Evolutionary conservation across 2,888 invertebrate species (phyloP).

Genomic region (Melanostoma mellinum): DNA sequence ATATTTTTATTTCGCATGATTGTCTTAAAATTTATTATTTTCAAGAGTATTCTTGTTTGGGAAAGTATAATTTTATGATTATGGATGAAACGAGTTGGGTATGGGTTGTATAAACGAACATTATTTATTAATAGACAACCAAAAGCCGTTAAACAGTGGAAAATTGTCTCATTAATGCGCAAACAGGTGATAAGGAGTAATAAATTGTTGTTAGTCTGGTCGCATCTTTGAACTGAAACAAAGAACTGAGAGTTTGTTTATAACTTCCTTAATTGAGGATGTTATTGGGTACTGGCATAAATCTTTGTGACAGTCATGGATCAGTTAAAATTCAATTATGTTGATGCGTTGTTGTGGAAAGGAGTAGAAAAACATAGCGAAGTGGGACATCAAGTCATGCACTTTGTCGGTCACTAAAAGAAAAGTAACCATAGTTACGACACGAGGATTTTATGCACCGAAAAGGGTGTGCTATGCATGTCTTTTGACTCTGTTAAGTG

Average conservation of each 20-base stretch:
- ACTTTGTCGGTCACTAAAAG: slow-evolving; percentile 33
- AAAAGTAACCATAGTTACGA: too few relatives aligned
- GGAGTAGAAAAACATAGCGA: background rate
- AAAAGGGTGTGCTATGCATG: too few relatives aligned
- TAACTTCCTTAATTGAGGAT: slow-evolving; percentile 23
- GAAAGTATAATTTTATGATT: slow-evolving; percentile 62
- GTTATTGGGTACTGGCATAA: slow-evolving; percentile 6
- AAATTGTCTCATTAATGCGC: slow-evolving; percentile 55
- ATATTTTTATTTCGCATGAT: slow-evolving; percentile 69
- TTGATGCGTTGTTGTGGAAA: background rate
- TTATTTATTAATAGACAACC: slow-evolving; percentile 11
- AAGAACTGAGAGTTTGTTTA: slow-evolving; percentile 1
- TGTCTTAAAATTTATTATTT: slow-evolving; percentile 55
- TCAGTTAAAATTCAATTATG: slow-evolving; percentile 5
- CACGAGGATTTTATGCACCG: too few relatives aligned
- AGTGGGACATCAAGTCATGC: slow-evolving; percentile 22
- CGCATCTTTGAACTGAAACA: background rate
- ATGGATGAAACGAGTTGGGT: slow-evolving; percentile 61
- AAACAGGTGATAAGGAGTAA: slow-evolving; percentile 43
- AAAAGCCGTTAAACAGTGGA: slow-evolving; percentile 45
- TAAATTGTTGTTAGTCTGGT: background rate
- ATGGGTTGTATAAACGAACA: background rate
- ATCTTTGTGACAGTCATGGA: slow-evolving; percentile 32
- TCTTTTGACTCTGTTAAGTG: too few relatives aligned
- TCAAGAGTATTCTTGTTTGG: slow-evolving; percentile 1